Evolutionary conservation across 2,888 invertebrate genomes (phyloP).

Genomic region (Pachliopta kotzebuea): DNA sequence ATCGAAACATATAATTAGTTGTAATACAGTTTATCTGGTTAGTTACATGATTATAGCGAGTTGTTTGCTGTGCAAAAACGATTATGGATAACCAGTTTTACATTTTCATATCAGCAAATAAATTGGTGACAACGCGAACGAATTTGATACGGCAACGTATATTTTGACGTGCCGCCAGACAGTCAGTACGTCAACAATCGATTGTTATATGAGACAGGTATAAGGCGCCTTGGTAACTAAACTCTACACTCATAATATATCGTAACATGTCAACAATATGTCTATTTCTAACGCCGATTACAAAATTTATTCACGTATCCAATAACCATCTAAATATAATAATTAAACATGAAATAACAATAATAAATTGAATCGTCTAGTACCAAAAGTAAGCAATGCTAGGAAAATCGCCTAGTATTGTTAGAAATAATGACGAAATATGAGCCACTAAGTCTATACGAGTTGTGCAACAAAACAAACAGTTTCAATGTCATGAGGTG

Average conservation of each 20-base stretch:
- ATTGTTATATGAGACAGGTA: conserved; percentile 35
- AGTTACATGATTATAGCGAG: conserved; percentile 5
- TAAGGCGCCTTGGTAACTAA: conserved; percentile 29
- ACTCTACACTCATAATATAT: conserved; percentile 22
- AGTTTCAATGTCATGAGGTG: neutral
- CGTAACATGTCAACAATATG: conserved; percentile 20
- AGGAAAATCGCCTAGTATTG: neutral
- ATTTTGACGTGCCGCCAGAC: conserved; percentile 32
- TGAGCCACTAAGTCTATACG: neutral
- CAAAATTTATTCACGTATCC: conserved; percentile 17
- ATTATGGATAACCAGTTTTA: conserved; percentile 16
- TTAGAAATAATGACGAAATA: neutral
- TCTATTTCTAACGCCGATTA: conserved; percentile 15
- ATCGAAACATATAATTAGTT: conserved; percentile 4
- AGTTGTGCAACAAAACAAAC: too few species aligned
- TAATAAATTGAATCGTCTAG: too few species aligned
- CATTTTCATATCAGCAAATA: conserved; percentile 16
- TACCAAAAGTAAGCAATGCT: too few species aligned
- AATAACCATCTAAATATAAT: neutral
- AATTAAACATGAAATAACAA: too few species aligned
- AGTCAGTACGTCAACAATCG: conserved; percentile 33
- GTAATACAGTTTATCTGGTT: conserved; percentile 8
- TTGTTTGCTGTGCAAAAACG: conserved; percentile 1
- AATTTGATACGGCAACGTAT: conserved; percentile 23
- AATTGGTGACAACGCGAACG: conserved; percentile 16